Evolutionary conservation across 2,888 invertebrate genomes (phyloP).

Genomic region (Lomographa bimaculata): DNA sequence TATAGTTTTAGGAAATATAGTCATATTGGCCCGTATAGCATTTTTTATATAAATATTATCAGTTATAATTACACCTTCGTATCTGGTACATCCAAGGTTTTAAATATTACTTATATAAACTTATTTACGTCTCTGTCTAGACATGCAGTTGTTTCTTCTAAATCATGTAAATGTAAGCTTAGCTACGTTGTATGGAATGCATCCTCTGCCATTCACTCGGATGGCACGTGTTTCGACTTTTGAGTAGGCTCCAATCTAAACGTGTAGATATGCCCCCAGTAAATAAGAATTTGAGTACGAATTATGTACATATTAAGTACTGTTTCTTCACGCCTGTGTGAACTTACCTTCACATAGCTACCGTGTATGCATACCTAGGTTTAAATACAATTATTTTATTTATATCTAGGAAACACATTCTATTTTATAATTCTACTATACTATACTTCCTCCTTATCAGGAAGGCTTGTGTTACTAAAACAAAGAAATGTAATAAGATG

Average conservation of each 20-base stretch:
- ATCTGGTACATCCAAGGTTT: no score
- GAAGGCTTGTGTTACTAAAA: no score
- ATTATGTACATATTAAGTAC: neutral
- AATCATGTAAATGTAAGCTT: no score
- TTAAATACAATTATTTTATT: slow-evolving; percentile 5
- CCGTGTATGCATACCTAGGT: neutral
- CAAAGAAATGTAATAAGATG: no score
- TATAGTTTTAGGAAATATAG: no score
- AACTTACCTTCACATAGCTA: slow-evolving; percentile 17
- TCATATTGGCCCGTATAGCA: no score
- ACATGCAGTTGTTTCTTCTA: no score
- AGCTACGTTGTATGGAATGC: slow-evolving; percentile 31
- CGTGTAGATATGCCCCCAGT: slow-evolving; percentile 2
- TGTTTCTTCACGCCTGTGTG: slow-evolving; percentile 10
- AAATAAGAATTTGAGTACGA: neutral
- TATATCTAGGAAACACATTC: slow-evolving; percentile 2
- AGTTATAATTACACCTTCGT: no score
- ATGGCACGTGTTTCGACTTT: slow-evolving; percentile 35
- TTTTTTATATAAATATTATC: no score
- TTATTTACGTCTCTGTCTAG: no score
- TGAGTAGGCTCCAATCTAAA: slow-evolving; percentile 20
- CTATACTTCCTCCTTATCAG: slow-evolving; percentile 1
- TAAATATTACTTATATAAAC: no score
- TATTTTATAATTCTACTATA: neutral
- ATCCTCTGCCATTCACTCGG: slow-evolving; percentile 19